Base-by-base conservation (phyloP, 2,113 vertebrate species). In the Sinocyclocheilus grahami region DNA sequence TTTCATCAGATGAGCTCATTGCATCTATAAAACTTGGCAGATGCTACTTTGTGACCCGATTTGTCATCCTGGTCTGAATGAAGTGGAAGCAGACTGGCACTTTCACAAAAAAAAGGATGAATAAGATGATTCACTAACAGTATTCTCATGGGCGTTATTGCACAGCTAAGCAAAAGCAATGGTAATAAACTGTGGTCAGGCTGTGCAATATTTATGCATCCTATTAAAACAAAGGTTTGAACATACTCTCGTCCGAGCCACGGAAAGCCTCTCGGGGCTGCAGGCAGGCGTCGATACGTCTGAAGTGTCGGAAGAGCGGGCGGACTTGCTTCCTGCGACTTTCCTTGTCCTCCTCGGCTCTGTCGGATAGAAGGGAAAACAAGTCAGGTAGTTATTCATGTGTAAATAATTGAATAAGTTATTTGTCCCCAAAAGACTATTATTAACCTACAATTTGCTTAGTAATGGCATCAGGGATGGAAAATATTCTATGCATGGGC, bases 261-360 rank as follows among this genome's bases (percentile, higher is more conserved):
- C 97, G 97, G 92, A 99, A 99, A 0, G 98, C 97, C 91, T 99
- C 97, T 27, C 97, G 93, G 1, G 97, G 98, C 93, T 99, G 98
- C 90, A 98, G 94, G 84, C 98, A 99, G 86, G 97, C 97, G 71
- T 99, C 97, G 62, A 98, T 99, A 51, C 97, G 96, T 65, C 97
- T 95, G 90, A 99, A 99, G 90, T 99, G 98, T 86, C 97, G 94
- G 92, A 99, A 99, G 1, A 99, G 95, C 0, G 97, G 97, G 74
- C 98, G 97, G 30, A 97, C 97, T 93, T 97, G 97, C 93, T 97
- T 98, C 91, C 95, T 97, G 82, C 94, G 93, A 93, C 93, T 96
- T 55, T 97, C 97, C 67, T 94, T 97, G 90, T 98, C 97, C 87
- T 97, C 97, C 0, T 96, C 93, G 85, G 94, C 94, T 87, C 97